Base-by-base conservation (phyloP, 2,113 vertebrate genomes). In the Corythornis vintsioides region DNA sequence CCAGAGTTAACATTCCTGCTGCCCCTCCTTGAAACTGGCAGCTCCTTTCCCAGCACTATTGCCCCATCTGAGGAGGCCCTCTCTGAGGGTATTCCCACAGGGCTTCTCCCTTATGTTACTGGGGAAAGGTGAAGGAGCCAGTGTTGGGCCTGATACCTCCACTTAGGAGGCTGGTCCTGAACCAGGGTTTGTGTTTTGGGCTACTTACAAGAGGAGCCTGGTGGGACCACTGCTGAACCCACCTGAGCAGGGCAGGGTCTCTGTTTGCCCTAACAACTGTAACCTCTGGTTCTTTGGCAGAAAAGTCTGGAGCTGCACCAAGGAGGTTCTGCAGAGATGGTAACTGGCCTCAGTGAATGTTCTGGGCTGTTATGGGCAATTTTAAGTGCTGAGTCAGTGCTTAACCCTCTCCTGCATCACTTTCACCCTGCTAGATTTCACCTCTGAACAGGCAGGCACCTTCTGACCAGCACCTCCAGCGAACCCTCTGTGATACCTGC, bases 1-100 rank as follows among this genome's bases (percentile, higher is more conserved):
- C 72, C 59, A 67, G 83, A n/a, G 48, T 61, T 83, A 33, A 9
- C 20, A 13, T 66, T 82, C 21, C 33, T 77, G 40, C 47, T 65
- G 70, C 75, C 56, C 57, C 88, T 83, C 90, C 89, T 81, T 94
- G 87, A 91, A 89, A 77, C 72, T 61, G 56, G 33, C 71, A 83
- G 74, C 81, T 89, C 22, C 29, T 89, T 90, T 93, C 83, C 61
- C 48, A 80, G 71, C 59, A 66, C 47, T 13, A 5, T 96, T 95
- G 75, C 89, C 47, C 64, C 92, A 93, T 94, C 64, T 35, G 40
- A 76, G 52, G 38, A 72, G 42, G 82, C 38, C 50, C 56, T 64
- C 1, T 11, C 11, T 55, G 43, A 70, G 91, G 67, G 8, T 47
- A 79, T 89, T 93, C 75, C 70, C 78, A 33, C 13, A 76, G 61